Percentiles rank a stretch among this genome's conserved stretches.
These are phyloP conservation scores for Palythoa grandiflora DNA, from an alignment of 92 coral and sea anemone genomes.

Conservation along the genomic window DNA sequence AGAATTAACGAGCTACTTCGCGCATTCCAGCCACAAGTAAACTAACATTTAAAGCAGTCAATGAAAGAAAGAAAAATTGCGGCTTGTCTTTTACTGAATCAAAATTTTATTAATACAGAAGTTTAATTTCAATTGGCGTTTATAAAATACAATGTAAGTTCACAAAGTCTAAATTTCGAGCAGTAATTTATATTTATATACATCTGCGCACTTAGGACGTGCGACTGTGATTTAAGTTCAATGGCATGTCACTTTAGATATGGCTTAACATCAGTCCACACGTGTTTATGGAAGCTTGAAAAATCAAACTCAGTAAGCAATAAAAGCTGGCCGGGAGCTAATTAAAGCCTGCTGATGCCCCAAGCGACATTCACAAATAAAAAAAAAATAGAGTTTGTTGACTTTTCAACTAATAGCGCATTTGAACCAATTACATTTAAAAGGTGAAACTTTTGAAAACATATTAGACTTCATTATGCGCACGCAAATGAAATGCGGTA, in stretches of 20 bases:
- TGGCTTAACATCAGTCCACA: neutral
- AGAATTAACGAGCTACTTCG: too few relatives aligned
- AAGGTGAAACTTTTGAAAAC: constrained; percentile 11
- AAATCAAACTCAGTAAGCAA: neutral
- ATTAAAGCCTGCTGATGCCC: constrained; percentile 8
- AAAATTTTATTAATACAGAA: too few relatives aligned
- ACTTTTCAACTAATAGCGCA: constrained; percentile 16
- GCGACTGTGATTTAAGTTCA: too few relatives aligned
- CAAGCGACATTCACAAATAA: neutral
- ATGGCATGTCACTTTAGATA: neutral
- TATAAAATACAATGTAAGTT: too few relatives aligned
- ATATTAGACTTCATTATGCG: neutral
- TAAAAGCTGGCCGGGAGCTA: neutral
- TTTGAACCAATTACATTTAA: neutral
- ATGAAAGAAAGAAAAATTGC: too few relatives aligned
- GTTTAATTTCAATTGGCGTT: too few relatives aligned
- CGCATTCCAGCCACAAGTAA: too few relatives aligned
- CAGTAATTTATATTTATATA: too few relatives aligned
- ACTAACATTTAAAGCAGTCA: too few relatives aligned
- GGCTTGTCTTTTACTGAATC: too few relatives aligned
- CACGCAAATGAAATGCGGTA: constrained; percentile 10
- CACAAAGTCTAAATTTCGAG: too few relatives aligned
- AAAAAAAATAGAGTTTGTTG: constrained; percentile 9
- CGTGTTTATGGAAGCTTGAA: neutral
- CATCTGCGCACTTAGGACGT: too few relatives aligned